These are phyloP conservation scores for Escarpia spicata DNA, from an alignment of 2,888 invertebrate genomes.

Conservation along the genomic window DNA sequence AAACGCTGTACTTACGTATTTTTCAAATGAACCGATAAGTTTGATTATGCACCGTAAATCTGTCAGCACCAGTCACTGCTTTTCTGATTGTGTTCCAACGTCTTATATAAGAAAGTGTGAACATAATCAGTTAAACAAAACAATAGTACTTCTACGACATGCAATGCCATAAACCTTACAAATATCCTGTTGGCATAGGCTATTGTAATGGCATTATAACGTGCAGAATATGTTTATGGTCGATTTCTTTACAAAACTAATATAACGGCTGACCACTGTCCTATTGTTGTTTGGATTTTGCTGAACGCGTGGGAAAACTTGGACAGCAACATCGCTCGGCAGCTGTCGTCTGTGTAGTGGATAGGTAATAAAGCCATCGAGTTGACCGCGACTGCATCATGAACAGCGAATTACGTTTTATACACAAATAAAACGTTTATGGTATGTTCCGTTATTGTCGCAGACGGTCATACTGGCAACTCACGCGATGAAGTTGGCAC, in stretches of 20 bases:
- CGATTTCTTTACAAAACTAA: background rate
- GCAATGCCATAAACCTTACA: background rate
- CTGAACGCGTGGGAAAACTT: slow-evolving; percentile 1
- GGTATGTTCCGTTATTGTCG: slow-evolving; percentile 6
- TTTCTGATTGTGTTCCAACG: background rate
- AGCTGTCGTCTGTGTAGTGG: background rate
- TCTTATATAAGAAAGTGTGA: background rate
- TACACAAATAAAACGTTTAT: slow-evolving; percentile 12
- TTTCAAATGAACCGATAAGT: background rate
- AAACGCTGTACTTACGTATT: background rate
- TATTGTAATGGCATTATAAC: background rate
- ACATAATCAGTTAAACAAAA: background rate
- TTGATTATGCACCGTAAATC: background rate
- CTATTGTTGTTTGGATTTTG: background rate
- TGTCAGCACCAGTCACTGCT: background rate
- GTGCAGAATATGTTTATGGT: background rate
- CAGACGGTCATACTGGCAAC: background rate
- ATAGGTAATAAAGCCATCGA: background rate
- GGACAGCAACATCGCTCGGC: background rate
- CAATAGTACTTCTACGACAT: too few relatives aligned
- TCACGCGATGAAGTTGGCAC: background rate
- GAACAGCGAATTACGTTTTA: background rate
- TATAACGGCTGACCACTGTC: background rate
- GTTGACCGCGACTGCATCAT: background rate
- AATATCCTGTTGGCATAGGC: background rate